phyloP scores from a whole-genome alignment of 2,113 vertebrate genomes.

The Centropristis striata region DNA sequence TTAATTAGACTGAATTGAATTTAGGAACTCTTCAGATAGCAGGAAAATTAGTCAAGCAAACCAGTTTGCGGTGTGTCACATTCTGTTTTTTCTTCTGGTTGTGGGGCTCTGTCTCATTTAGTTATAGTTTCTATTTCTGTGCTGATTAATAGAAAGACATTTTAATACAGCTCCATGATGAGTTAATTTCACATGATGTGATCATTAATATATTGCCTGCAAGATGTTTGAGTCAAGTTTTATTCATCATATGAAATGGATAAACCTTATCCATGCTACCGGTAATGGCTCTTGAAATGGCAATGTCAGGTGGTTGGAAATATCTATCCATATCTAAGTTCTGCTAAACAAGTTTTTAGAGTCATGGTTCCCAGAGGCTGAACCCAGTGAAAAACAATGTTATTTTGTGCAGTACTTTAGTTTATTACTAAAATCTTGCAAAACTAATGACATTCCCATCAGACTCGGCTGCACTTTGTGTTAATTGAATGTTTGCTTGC shows the following conservation, averaged over 20 bases:
- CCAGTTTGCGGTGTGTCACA: conserved; percentile 41
- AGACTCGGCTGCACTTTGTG: not conserved
- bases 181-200: conserved; percentile 12
- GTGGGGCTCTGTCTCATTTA: conserved; percentile 15
- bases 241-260: not conserved
- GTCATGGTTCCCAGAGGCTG: not conserved
- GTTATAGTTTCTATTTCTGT: not conserved
- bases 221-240: not conserved
- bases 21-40: conserved; percentile 50
- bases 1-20: conserved; percentile 69
- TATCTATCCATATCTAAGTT: not conserved
- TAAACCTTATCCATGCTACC: not conserved
- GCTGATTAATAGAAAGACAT: conserved; percentile 8
- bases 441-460: not conserved
- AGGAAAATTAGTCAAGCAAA: conserved; percentile 47
- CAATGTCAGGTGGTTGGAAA: not conserved
- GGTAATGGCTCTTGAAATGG: not conserved
- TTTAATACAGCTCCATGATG: conserved; percentile 19
- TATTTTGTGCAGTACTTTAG: not conserved
- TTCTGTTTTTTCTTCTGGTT: conserved; percentile 36
- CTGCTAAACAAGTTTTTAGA: too few relatives aligned
- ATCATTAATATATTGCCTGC: conserved; percentile 3
- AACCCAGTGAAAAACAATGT: too few relatives aligned
- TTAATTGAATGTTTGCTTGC: not conserved
- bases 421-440: not conserved